Conservation (phyloP, 2,113 vertebrate genomes). For the Poecilia latipinna region DNA sequence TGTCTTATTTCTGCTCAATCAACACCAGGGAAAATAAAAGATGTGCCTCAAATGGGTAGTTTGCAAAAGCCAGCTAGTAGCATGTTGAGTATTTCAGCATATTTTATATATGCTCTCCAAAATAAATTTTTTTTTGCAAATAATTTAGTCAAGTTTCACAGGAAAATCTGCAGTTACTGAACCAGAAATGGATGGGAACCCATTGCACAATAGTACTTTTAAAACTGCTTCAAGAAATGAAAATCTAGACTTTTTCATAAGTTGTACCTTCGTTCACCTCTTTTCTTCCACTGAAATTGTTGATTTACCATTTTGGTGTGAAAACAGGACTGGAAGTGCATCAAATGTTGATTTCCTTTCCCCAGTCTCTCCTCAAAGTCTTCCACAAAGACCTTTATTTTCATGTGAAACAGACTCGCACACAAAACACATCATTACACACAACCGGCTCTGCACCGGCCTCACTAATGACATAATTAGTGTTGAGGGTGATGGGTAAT, state of each 20-base stretch:
- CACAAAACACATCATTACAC: slow-evolving; percentile 11
- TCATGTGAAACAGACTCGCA: slow-evolving; percentile 13
- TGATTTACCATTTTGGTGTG: slow-evolving; percentile 47
- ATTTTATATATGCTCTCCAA: too few relatives aligned
- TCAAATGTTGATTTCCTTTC: slow-evolving; percentile 9
- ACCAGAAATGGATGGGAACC: too few relatives aligned
- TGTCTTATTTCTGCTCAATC: too few relatives aligned
- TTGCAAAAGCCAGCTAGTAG: too few relatives aligned
- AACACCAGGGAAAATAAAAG: too few relatives aligned
- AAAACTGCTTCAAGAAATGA: neutral
- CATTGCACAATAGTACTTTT: neutral
- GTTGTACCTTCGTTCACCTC: neutral
- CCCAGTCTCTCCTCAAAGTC: neutral
- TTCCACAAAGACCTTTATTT: slow-evolving; percentile 23
- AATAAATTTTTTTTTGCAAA: too few relatives aligned
- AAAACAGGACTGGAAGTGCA: slow-evolving; percentile 34
- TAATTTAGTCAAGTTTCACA: too few relatives aligned
- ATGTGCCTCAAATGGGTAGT: too few relatives aligned
- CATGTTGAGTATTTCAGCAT: too few relatives aligned
- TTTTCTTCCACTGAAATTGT: slow-evolving; percentile 23
- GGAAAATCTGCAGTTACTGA: too few relatives aligned
- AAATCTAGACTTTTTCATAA: neutral
- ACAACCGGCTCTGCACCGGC: slow-evolving; percentile 12
- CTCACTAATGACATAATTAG: slow-evolving; percentile 64
- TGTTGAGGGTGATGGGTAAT: slow-evolving; percentile 64